A percentile compares a stretch with the other conserved stretches of the same genome.
phyloP scores from a whole-genome alignment of 2,113 vertebrate genomes.

The Apteryx owenii region DNA sequence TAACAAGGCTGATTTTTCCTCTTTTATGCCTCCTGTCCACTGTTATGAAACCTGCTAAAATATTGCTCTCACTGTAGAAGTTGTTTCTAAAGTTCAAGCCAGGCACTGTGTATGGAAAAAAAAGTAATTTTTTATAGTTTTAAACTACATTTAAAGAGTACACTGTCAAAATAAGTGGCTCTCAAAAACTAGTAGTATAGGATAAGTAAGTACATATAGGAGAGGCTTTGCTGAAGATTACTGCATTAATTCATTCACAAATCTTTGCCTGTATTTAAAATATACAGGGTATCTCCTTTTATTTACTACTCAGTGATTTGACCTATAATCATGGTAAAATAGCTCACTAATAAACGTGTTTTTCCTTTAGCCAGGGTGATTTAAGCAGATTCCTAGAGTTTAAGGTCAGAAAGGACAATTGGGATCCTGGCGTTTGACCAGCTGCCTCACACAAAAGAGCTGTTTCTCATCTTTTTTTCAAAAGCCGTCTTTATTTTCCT shows the following conservation, averaged over 20 bases:
- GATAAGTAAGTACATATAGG: neutral
- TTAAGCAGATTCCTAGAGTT: neutral
- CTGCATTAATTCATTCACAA: neutral
- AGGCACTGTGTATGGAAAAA: neutral
- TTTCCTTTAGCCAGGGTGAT: neutral
- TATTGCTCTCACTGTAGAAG: neutral
- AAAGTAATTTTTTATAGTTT: neutral
- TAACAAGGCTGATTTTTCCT: neutral
- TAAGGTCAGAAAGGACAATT: conserved; percentile 8
- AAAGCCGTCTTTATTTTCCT: conserved; percentile 12
- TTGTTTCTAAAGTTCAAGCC: neutral
- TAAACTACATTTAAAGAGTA: neutral
- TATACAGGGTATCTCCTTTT: neutral
- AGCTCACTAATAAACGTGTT: neutral
- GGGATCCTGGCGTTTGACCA: neutral
- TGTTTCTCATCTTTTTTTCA: neutral
- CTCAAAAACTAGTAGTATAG: fast-evolving
- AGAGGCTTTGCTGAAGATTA: neutral
- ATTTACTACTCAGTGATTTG: neutral
- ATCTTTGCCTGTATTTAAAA: neutral
- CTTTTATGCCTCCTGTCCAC: neutral
- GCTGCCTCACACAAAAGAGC: neutral
- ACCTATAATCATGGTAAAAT: neutral
- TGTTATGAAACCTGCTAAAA: neutral
- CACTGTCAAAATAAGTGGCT: neutral